Base-by-base conservation (phyloP, 2,113 vertebrate species). In the Chrysemys picta region DNA sequence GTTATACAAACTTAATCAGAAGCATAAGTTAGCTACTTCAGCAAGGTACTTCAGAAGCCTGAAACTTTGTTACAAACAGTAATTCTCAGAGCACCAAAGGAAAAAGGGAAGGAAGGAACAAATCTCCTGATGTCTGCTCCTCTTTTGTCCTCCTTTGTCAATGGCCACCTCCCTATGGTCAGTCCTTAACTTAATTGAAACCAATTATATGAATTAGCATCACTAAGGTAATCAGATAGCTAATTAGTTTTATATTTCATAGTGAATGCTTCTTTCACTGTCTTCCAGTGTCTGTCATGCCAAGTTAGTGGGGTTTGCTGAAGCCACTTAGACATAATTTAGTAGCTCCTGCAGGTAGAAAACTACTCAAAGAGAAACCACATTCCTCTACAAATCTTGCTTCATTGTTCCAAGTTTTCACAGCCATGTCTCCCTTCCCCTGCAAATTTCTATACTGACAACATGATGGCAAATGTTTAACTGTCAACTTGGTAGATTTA, bases 1-100 rank as follows among this genome's bases (percentile, higher is more conserved):
- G 88, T 97, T 97, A 97, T 16, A 98, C 96, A 98, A 98, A 97
- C 97, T 97, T 97, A 98, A 97, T 97, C 97, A 95, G 87, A 93
- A 95, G 96, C 93, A 49, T 96, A 97, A 98, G 88, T 96, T 96
- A 97, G 97, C 96, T 95, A 89, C 93, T 92, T 87, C 82, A 95
- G 85, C 86, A 94, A 96, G 93, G 78, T 65, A 97, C 72, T 92
- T 94, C 69, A 57, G 80, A 97, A 95, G 88, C 80, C 81, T 88
- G 31, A 88, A 97, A 94, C 94, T 84, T 87, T 88, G 85, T 89
- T 90, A 89, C 80, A 95, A 94, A 91, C n/a, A 76, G 88, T 76
- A 96, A 97, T 91, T 96, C 93, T 93, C 94, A 95, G 93, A 80
- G 79, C 92, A 81, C 78, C 94, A 96, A 92, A 19, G 5, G 93